A percentile compares a stretch with the other conserved stretches of the same genome.
These are phyloP conservation scores for Syrphus vitripennis DNA, from an alignment of 2,888 invertebrate species.

Conservation along the genomic window DNA sequence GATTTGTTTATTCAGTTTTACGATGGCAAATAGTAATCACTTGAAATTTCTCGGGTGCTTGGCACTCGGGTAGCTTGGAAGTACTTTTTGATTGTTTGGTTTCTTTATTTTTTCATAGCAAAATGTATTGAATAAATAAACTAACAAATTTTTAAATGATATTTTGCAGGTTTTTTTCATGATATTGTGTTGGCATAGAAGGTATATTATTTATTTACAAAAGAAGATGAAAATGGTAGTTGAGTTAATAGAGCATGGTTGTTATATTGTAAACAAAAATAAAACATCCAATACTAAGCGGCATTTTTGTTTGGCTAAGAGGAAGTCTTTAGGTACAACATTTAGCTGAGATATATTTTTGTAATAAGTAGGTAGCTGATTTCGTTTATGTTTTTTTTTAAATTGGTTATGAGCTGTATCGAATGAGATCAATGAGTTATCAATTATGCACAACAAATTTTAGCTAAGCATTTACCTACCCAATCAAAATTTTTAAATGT, in stretches of 20 bases:
- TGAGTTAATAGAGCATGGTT: not conserved
- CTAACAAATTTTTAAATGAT: constrained; percentile 13
- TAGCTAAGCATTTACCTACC: too few relatives aligned
- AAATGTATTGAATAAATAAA: constrained; percentile 40
- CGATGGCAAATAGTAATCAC: constrained; percentile 16
- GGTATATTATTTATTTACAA: not conserved
- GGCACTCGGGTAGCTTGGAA: not conserved
- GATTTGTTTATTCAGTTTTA: constrained; percentile 30
- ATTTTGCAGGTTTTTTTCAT: constrained; percentile 24
- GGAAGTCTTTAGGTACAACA: not conserved
- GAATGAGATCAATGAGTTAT: too few relatives aligned
- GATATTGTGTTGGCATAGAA: not conserved
- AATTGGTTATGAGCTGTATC: too few relatives aligned
- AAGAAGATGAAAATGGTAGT: not conserved
- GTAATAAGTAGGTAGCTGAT: too few relatives aligned
- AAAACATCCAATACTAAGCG: not conserved
- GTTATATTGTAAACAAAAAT: not conserved
- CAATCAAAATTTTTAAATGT: too few relatives aligned
- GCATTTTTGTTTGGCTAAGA: not conserved
- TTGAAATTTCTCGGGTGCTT: not conserved
- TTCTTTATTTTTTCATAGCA: constrained; percentile 1
- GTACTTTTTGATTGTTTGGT: not conserved
- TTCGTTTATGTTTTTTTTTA: too few relatives aligned
- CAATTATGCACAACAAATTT: too few relatives aligned
- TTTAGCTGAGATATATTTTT: not conserved